These are phyloP conservation scores for Murina feae DNA, from an alignment of 2,113 vertebrate genomes.

Conservation along the genomic window DNA sequence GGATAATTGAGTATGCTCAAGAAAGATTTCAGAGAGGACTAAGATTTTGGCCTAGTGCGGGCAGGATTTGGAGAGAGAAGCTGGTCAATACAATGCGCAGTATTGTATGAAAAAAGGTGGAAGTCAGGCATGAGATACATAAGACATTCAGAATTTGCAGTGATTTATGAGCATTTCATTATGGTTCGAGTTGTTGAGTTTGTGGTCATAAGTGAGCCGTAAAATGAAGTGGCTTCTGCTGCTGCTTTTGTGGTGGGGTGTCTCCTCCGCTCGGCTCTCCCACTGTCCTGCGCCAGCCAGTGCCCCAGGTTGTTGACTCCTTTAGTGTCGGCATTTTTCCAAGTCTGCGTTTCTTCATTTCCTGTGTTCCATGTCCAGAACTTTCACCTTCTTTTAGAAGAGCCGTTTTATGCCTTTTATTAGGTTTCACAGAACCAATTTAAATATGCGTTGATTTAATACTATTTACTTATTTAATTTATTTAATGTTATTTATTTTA, in stretches of 20 bases:
- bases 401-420: constrained; percentile 41
- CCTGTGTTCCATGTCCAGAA: neutral
- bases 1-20: neutral
- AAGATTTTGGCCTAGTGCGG: neutral
- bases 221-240: neutral
- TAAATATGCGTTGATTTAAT: constrained; percentile 61
- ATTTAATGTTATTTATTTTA: constrained; percentile 69
- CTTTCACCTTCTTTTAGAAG: constrained; percentile 40
- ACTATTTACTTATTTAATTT: constrained; percentile 58
- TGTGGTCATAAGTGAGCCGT: neutral
- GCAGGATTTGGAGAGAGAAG: neutral
- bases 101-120: neutral
- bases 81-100: neutral
- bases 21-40: neutral
- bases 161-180: neutral
- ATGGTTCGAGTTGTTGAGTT: neutral
- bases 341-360: constrained; percentile 30
- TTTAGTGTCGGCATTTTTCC: neutral
- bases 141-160: neutral
- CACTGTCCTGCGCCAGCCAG: neutral
- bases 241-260: neutral
- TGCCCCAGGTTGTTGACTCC: neutral
- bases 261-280: neutral
- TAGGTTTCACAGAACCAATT: constrained; percentile 57
- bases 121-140: neutral